These are phyloP conservation scores for Salarias fasciatus DNA, from an alignment of 2,797 vertebrate species.

Conservation along the genomic window DNA sequence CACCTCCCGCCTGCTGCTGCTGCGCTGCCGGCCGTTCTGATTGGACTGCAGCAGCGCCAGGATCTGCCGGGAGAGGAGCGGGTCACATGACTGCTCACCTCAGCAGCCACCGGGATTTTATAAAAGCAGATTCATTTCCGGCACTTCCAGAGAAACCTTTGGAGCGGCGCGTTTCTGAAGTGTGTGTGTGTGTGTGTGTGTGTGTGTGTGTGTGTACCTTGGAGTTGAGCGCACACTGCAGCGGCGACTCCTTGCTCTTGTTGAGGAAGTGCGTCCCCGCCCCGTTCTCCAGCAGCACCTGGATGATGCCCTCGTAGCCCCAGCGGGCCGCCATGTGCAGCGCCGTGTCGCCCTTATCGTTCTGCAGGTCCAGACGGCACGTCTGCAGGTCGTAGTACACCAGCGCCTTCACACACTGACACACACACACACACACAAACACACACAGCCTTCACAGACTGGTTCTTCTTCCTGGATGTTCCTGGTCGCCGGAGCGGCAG, in stretches of 20 bases:
- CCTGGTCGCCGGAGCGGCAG: too few species aligned
- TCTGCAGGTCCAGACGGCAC: slow-evolving; percentile 89
- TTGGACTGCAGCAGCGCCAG: slow-evolving; percentile 86
- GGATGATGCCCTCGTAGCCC: slow-evolving; percentile 95
- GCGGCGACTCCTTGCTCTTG: slow-evolving; percentile 87
- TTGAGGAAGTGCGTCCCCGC: slow-evolving; percentile 86
- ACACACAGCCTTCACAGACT: too few species aligned
- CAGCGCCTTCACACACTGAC: slow-evolving; percentile 96
- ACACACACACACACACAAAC: slow-evolving; percentile 34
- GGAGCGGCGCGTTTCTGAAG: too few species aligned
- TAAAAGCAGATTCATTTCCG: too few species aligned
- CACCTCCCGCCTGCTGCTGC: slow-evolving; percentile 81
- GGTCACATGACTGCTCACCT: too few species aligned
- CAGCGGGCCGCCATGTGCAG: slow-evolving; percentile 94
- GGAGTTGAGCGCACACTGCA: slow-evolving; percentile 92
- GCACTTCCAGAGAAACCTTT: too few species aligned
- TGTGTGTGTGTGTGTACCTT: slow-evolving; percentile 78
- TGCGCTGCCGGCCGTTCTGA: slow-evolving; percentile 72
- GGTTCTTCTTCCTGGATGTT: too few species aligned
- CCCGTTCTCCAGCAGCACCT: slow-evolving; percentile 93
- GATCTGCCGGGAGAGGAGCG: slow-evolving; percentile 83
- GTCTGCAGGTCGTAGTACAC: slow-evolving; percentile 92
- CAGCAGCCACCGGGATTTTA: too few species aligned
- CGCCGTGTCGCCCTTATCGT: slow-evolving; percentile 94
- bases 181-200: too few species aligned